Percentiles rank a stretch among this genome's conserved stretches.
These are phyloP conservation scores for Catostomus latipinnis DNA, from an alignment of 2,797 vertebrate genomes.

Conservation along the genomic window DNA sequence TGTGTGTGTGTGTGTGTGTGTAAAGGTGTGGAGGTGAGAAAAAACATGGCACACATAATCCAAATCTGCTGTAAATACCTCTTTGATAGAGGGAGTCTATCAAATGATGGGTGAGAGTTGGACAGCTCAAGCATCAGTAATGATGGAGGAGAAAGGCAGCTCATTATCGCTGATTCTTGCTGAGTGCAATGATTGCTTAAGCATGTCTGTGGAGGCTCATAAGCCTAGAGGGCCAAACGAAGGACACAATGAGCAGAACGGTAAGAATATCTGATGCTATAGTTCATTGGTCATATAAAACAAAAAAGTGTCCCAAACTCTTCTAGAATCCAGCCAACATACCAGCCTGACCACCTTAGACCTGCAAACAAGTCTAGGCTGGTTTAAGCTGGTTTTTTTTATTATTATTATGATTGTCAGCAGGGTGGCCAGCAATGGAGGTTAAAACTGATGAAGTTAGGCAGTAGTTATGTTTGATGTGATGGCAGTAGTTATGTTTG, in stretches of 20 bases:
- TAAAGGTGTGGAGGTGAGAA: slow-evolving; percentile 47
- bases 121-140: slow-evolving; percentile 18
- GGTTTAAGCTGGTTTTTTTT: too few species aligned
- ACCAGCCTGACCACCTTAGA: too few species aligned
- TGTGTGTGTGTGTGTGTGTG: slow-evolving; percentile 9
- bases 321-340: too few species aligned
- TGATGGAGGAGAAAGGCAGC: slow-evolving; percentile 21
- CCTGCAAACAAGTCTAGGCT: too few species aligned
- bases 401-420: too few species aligned
- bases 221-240: slow-evolving; percentile 21
- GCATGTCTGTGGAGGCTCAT: slow-evolving; percentile 17
- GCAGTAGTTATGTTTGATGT: slow-evolving; percentile 1
- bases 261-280: slow-evolving; percentile 51
- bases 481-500: slow-evolving; percentile 10
- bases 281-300: background rate
- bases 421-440: too few species aligned
- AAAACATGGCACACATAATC: slow-evolving; percentile 49
- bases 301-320: too few species aligned
- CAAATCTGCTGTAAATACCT: slow-evolving; percentile 36
- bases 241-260: slow-evolving; percentile 29
- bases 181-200: slow-evolving; percentile 10
- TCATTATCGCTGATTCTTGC: slow-evolving; percentile 10
- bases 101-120: slow-evolving; percentile 37
- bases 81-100: slow-evolving; percentile 37
- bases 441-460: background rate